These are phyloP conservation scores for Lucinisca nassula DNA, from an alignment of 2,888 invertebrate species.

Conservation along the genomic window DNA sequence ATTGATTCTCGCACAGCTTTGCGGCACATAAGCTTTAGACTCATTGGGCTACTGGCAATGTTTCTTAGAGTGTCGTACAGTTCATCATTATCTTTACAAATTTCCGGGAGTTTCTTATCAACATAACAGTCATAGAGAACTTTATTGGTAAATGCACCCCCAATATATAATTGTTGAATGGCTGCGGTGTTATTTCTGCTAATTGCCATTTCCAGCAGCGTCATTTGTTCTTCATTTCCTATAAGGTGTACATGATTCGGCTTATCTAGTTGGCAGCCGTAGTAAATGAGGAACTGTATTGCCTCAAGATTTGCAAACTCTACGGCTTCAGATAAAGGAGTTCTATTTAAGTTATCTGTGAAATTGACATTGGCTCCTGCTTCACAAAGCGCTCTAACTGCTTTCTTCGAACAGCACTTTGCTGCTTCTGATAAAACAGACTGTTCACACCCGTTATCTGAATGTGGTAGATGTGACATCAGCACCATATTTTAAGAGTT, in stretches of 20 bases:
- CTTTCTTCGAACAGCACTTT: slow-evolving; percentile 20
- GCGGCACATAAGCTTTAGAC: slow-evolving; percentile 40
- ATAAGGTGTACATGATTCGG: slow-evolving; percentile 37
- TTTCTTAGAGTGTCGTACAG: slow-evolving; percentile 33
- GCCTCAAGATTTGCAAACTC: slow-evolving; percentile 49
- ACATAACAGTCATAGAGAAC: slow-evolving; percentile 16
- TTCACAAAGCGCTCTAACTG: slow-evolving; percentile 38
- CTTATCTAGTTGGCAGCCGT: slow-evolving; percentile 47
- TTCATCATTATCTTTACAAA: slow-evolving; percentile 34
- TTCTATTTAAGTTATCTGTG: slow-evolving; percentile 42
- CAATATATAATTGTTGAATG: slow-evolving; percentile 51
- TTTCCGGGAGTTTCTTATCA: slow-evolving; percentile 28
- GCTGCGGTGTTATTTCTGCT: slow-evolving; percentile 48
- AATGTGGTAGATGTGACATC: slow-evolving; percentile 26
- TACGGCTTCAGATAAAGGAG: slow-evolving; percentile 54
- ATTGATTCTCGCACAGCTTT: slow-evolving; percentile 27
- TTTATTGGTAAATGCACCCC: slow-evolving; percentile 47
- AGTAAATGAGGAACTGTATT: slow-evolving; percentile 45
- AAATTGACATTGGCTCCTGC: slow-evolving; percentile 60
- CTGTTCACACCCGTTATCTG: neutral
- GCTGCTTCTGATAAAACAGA: slow-evolving; percentile 54
- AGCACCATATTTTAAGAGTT: slow-evolving; percentile 55
- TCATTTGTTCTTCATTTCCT: slow-evolving; percentile 48
- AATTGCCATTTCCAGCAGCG: slow-evolving; percentile 35
- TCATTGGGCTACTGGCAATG: slow-evolving; percentile 41